Evolutionary conservation across 1,140 invertebrate genomes (phyloP).

Genomic region (Heliconius nattereri): DNA sequence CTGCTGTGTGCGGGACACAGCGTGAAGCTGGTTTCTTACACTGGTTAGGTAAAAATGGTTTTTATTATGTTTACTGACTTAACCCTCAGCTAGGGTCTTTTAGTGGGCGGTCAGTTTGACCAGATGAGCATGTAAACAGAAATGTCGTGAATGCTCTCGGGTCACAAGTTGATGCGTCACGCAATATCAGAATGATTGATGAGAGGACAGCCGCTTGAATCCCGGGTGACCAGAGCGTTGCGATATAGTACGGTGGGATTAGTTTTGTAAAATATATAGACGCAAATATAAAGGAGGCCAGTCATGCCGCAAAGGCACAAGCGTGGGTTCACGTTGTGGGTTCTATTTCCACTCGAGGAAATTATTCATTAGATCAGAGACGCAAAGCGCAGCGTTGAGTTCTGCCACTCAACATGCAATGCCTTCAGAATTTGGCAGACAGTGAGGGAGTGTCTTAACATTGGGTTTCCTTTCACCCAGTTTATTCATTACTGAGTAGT

Average conservation of each 20-base stretch:
- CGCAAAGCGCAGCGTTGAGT: too few species aligned
- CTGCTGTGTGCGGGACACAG: too few species aligned
- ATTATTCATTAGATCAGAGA: too few species aligned
- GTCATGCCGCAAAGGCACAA: too few species aligned
- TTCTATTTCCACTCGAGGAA: too few species aligned
- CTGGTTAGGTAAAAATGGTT: neutral
- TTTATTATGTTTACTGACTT: slow-evolving; percentile 22
- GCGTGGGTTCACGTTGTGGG: too few species aligned
- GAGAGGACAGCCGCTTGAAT: slow-evolving; percentile 51
- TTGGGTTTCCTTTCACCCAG: too few species aligned
- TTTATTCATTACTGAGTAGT: too few species aligned
- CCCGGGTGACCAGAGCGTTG: slow-evolving; percentile 58
- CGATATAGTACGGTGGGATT: slow-evolving; percentile 40
- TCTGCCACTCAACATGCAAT: too few species aligned
- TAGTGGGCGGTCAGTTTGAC: slow-evolving; percentile 30
- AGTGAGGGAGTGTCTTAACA: too few species aligned
- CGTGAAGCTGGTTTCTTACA: neutral
- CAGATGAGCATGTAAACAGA: slow-evolving; percentile 55
- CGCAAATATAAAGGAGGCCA: neutral
- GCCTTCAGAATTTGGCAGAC: too few species aligned
- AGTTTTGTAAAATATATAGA: slow-evolving; percentile 17
- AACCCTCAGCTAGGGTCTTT: slow-evolving; percentile 16
- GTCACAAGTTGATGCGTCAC: slow-evolving; percentile 65
- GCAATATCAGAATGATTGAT: slow-evolving; percentile 74
- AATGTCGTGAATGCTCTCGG: slow-evolving; percentile 42